Percentiles rank a stretch among this genome's conserved stretches.
Conservation (phyloP, 2,113 vertebrate species). For the Edolisoma coerulescens region DNA sequence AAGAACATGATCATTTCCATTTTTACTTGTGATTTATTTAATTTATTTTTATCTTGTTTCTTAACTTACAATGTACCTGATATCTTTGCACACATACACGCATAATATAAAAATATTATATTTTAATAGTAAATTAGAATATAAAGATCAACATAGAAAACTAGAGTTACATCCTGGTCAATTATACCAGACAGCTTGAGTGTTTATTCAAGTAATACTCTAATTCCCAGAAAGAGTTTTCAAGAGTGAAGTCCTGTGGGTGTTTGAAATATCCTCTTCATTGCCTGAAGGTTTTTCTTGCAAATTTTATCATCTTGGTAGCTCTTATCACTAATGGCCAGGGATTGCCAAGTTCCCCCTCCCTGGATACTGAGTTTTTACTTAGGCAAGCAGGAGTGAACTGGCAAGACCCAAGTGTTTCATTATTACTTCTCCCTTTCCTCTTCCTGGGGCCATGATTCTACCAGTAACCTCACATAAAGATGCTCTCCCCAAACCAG, state of each 20-base stretch:
- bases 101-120: neutral
- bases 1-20: neutral
- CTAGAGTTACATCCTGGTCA: neutral
- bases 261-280: neutral
- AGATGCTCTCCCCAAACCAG: neutral
- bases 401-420: neutral
- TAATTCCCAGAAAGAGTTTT: neutral
- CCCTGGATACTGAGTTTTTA: neutral
- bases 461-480: neutral
- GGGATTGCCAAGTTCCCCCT: neutral
- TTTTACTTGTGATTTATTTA: neutral
- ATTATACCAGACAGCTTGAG: neutral
- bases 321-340: neutral
- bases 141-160: neutral
- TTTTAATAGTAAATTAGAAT: neutral
- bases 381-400: neutral
- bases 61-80: neutral
- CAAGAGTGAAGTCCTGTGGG: neutral
- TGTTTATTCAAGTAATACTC: neutral
- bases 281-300: neutral
- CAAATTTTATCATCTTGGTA: neutral
- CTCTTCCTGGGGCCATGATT: neutral
- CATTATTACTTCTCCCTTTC: neutral
- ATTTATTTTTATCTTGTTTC: neutral
- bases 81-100: neutral